Evolutionary conservation across 2,113 vertebrate genomes (phyloP), one percentile per base, ranked within the genome.

Genomic region (Xenopus tropicalis): DNA sequence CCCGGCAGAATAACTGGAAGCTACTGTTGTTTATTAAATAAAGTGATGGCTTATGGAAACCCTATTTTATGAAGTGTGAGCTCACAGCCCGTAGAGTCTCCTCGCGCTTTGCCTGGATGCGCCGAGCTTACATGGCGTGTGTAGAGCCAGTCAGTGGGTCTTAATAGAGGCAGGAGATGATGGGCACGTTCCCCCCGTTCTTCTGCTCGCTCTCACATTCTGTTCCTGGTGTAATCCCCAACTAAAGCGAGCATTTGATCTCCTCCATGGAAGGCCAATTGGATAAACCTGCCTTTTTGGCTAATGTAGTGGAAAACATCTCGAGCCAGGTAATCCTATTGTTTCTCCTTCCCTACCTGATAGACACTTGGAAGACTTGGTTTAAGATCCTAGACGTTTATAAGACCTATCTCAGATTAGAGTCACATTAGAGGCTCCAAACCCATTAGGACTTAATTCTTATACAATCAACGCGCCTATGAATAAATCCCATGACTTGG

Each of bases 401-500:
- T 0, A 10, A 48, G 71, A 74, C 11, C 69, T 78, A 3, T 11
- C 24, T 52, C 74, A 82, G 63, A 64, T 61, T 58, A 37, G 59
- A 59, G 67, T 70, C 0, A 0, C 1, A 2, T 68, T 11, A 5
- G 70, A 0, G 44, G 64, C 81, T 84, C 83, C 76, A 68, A 83
- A 43, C 70, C 78, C 72, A 66, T 82, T 71, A 80, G 61, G 42
- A 17, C 61, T 72, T 78, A 82, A 81, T 82, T 72, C 78, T 74
- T 80, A 67, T 58, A 44, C 76, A 82, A 79, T 80, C 80, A 81
- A 80, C 62, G 71, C 63, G 59, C 72, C 58, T 22, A 0, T 64
- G 25, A 79, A 72, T 78, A 72, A 81, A 83, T 66, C 78, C 77
- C 11, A 74, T 43, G 80, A 80, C 83, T 78, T 83, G 83, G 85